Base-by-base conservation (phyloP, 2,797 vertebrate species). In the Poeciliopsis presidionis region DNA sequence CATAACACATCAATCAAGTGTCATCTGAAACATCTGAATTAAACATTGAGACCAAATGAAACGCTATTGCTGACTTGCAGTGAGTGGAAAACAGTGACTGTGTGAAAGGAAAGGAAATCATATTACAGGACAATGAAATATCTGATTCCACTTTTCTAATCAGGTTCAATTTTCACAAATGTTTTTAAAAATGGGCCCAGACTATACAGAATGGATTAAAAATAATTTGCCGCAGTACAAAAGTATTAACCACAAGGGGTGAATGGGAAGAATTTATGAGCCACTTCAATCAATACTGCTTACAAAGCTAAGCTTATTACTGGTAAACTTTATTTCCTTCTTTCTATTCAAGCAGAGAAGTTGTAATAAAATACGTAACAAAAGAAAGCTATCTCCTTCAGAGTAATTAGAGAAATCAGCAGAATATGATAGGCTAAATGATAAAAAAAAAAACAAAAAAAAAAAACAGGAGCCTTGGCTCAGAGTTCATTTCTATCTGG, bases 1-100 rank as follows among this genome's bases (percentile, higher is more conserved):
- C 20, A 39, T 3, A 25, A 65, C 7, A 39, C 33, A 39, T 20
- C 63, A 22, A 41, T 65, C 33, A 63, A 65, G 36, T 16, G 8
- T 41, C 63, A 39, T 65, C 18, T 39, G 33, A 65, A 39, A 39
- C 7, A 3, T 65, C 39, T 65, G 36, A 65, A 22, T 65, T 41
- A 65, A 65, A 65, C 63, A 65, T 63, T 36, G 61, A 63, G 61
- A 36, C n/a, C 13, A 63, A 36, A 65, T 65, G 63, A 12, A 39
- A 65, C 1, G 8, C 7, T 25, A 20, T 33, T 39, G 6, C 59
- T 36, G 59, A 14, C 30, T 63, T 63, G 30, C 30, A 33, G 59
- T 33, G 59, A 36, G 16, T 14, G 28, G 30, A 6, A 18, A 61
- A 57, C 55, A 57, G 4, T 13, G n/a, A 59, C n/a, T 59, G 13